Percentiles rank a stretch among this genome's conserved stretches.
Conservation (phyloP, 1,140 invertebrate species). For the Akabosia matsudoensis region DNA sequence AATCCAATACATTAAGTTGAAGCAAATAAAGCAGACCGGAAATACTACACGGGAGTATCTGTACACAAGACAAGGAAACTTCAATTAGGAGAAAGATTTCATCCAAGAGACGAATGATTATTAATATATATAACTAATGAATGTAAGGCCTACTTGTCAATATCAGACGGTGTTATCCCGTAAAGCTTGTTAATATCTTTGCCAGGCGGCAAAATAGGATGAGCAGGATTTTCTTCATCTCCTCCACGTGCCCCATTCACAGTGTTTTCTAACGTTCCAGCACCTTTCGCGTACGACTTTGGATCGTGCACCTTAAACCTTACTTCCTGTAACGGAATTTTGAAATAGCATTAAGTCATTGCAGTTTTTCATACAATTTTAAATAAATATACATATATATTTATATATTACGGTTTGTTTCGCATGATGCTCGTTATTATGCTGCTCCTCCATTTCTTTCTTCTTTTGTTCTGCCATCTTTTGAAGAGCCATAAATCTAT, state of each 20-base stretch:
- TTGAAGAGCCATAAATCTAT: slow-evolving; percentile 77
- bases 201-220: slow-evolving; percentile 68
- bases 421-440: slow-evolving; percentile 62
- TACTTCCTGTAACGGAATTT: slow-evolving; percentile 70
- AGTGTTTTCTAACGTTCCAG: slow-evolving; percentile 79
- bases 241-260: slow-evolving; percentile 70
- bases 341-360: slow-evolving; percentile 7
- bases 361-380: neutral
- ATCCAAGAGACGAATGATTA: neutral
- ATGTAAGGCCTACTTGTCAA: slow-evolving; percentile 71
- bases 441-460: slow-evolving; percentile 48
- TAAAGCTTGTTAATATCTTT: slow-evolving; percentile 84
- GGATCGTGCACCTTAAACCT: slow-evolving; percentile 90
- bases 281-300: slow-evolving; percentile 82
- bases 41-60: slow-evolving; percentile 87
- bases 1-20: slow-evolving; percentile 98
- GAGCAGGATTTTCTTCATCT: slow-evolving; percentile 60
- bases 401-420: slow-evolving; percentile 63
- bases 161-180: slow-evolving; percentile 87
- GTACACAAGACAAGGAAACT: slow-evolving; percentile 8
- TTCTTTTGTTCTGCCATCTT: slow-evolving; percentile 88
- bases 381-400: neutral
- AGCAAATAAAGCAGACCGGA: slow-evolving; percentile 93
- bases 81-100: too few species aligned
- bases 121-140: neutral